Percentiles rank a stretch among this genome's conserved stretches.
phyloP scores from a whole-genome alignment of 2,113 vertebrate genomes.

The Gasterosteus nipponicus region DNA sequence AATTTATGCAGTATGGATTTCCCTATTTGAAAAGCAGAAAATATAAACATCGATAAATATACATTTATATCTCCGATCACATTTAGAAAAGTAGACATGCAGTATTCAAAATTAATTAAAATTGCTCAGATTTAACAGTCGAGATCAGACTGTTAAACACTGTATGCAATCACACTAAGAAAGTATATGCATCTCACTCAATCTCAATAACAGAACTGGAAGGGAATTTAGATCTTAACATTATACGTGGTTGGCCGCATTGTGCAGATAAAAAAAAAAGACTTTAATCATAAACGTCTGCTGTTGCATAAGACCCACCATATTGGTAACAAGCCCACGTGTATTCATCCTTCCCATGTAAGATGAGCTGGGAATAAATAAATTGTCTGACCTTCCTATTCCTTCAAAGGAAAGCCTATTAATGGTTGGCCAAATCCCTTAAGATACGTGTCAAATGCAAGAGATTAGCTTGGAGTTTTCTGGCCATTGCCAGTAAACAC shows the following conservation, averaged over 20 bases:
- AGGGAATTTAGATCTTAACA: background rate
- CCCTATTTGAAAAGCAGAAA: background rate
- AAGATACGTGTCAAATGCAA: constrained; percentile 33
- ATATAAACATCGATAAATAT: background rate
- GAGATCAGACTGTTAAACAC: background rate
- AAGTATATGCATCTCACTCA: background rate
- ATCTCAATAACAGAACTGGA: background rate
- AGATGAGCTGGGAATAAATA: constrained; percentile 17
- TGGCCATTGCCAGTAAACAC: constrained; percentile 26
- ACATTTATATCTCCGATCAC: background rate
- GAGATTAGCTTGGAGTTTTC: constrained; percentile 13
- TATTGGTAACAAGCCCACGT: constrained; percentile 15
- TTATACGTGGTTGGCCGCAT: background rate
- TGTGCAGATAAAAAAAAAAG: constrained; percentile 27
- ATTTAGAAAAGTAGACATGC: background rate
- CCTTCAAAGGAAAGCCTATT: constrained; percentile 27
- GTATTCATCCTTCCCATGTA: constrained; percentile 1
- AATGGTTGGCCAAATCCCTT: constrained; percentile 16
- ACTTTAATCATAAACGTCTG: background rate
- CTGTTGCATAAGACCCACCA: constrained; percentile 1
- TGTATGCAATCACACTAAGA: background rate
- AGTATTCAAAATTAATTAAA: background rate
- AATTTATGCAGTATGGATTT: background rate
- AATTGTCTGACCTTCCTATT: constrained; percentile 38
- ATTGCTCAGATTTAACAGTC: background rate